These are phyloP conservation scores for Oncorhynchus clarkii DNA, from an alignment of 2,113 vertebrate species.

Conservation along the genomic window DNA sequence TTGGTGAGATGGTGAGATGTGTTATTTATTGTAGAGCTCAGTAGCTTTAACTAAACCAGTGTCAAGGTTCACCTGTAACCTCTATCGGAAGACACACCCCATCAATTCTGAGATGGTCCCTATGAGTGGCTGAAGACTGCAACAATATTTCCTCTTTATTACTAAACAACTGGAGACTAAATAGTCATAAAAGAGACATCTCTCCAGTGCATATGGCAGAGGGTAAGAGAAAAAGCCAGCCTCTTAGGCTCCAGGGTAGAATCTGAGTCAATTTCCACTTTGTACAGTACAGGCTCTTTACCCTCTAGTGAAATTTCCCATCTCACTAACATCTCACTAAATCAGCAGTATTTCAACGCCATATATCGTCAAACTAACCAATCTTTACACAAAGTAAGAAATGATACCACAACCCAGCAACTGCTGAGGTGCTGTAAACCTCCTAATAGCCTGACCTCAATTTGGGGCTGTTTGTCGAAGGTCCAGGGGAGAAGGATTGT, in stretches of 20 bases:
- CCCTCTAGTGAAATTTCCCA: too few relatives aligned
- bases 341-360: too few relatives aligned
- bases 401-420: conserved; percentile 32
- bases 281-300: too few relatives aligned
- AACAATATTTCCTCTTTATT: conserved; percentile 72
- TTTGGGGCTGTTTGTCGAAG: conserved; percentile 60
- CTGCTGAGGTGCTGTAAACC: conserved; percentile 57
- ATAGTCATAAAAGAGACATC: conserved; percentile 52
- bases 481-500: conserved; percentile 60
- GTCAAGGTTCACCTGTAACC: conserved; percentile 50
- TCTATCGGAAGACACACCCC: conserved; percentile 48
- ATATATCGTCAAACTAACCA: too few relatives aligned
- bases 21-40: conserved; percentile 57
- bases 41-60: conserved; percentile 24
- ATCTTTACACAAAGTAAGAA: conserved; percentile 41
- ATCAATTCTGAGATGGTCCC: conserved; percentile 57
- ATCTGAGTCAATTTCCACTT: too few relatives aligned
- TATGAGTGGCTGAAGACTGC: conserved; percentile 64
- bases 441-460: conserved; percentile 68
- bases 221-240: conserved; percentile 7
- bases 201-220: conserved; percentile 46
- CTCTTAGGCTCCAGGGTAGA: too few relatives aligned
- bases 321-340: too few relatives aligned
- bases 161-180: conserved; percentile 59
- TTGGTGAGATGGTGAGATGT: not conserved